These are phyloP conservation scores for Ichneumoninae sp. DNA, from an alignment of 2,888 invertebrate genomes.

Conservation along the genomic window DNA sequence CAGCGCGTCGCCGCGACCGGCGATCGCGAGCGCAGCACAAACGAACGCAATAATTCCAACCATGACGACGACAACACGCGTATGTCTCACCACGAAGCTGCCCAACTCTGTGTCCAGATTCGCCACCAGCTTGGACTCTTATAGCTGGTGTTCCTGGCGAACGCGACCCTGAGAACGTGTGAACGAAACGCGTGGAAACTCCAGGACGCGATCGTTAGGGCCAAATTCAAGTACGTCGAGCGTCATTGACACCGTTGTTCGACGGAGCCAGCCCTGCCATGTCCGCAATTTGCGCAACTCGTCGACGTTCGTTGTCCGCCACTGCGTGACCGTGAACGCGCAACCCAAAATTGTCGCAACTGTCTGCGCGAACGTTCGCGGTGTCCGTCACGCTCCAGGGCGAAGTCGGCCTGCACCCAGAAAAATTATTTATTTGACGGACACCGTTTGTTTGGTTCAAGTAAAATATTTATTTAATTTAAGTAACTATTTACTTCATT, in stretches of 20 bases:
- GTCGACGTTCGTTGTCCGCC: conserved; percentile 18
- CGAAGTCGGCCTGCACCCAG: not conserved
- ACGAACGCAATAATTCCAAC: conserved; percentile 3
- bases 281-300: conserved; percentile 63
- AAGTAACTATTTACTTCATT: too few species aligned
- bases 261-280: conserved; percentile 32
- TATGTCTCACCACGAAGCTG: conserved; percentile 31
- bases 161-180: conserved; percentile 74
- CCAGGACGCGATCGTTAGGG: conserved; percentile 71
- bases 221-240: conserved; percentile 77
- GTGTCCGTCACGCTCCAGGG: conserved; percentile 58
- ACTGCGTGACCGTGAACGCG: conserved; percentile 47
- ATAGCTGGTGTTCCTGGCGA: conserved; percentile 62
- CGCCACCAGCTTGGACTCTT: conserved; percentile 54
- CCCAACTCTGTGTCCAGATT: conserved; percentile 49
- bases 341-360: conserved; percentile 36
- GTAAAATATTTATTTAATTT: too few species aligned
- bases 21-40: conserved; percentile 41
- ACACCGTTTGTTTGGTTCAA: too few species aligned
- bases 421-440: too few species aligned
- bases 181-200: conserved; percentile 69
- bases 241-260: conserved; percentile 74
- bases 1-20: conserved; percentile 30
- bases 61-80: not conserved
- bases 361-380: conserved; percentile 30